Base-by-base conservation (phyloP, 2,888 invertebrate species). In the Trissolcus japonicus region DNA sequence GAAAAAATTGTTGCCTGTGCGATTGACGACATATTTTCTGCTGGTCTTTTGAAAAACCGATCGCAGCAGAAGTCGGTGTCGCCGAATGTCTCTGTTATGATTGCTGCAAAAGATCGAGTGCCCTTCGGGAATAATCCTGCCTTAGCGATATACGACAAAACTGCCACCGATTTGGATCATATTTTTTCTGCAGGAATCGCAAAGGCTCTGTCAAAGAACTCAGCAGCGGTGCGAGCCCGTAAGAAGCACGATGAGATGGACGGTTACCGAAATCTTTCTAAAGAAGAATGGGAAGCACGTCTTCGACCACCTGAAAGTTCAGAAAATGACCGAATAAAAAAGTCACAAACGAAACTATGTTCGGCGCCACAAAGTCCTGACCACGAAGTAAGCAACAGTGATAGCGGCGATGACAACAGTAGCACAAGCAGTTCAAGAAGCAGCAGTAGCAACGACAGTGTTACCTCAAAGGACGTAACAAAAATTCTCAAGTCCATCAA, bases 211-310 rank as follows among this genome's bases (percentile, higher is more conserved):
- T 67, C 55, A n/a, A 78, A 50, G 25, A 79, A 69, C 41, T 41
- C 19, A 4, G 41, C 25, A 0, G 85, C 87, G 86, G 80, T 54
- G 0, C 46, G 76, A 51, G 9, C 25, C 0, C 79, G 84, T 4
- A 86, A 85, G 17, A 82, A 82, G 21, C 81, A 80, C 3, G 84
- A 86, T 6, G 85, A 86, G 56, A 79, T 83, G 0, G 86, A 86
- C 9, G 79, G 83, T 0, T 88, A 83, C 46, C 80, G 89, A 6
- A 89, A 89, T 69, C 75, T 88, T 9, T 88, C 88, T 2, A 89
- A 86, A 65, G 88, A 89, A 63, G 89, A 89, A 59, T 88, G 88
- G 88, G 88, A 88, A 11, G 87, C 86, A 0, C 86, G 83, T 14
- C 84, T 87, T 40, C 84, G 83, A 1, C 55, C 71, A 17, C 14